These are phyloP conservation scores for Notarius quadriscutis DNA, from an alignment of 2,113 vertebrate species.

Conservation along the genomic window DNA sequence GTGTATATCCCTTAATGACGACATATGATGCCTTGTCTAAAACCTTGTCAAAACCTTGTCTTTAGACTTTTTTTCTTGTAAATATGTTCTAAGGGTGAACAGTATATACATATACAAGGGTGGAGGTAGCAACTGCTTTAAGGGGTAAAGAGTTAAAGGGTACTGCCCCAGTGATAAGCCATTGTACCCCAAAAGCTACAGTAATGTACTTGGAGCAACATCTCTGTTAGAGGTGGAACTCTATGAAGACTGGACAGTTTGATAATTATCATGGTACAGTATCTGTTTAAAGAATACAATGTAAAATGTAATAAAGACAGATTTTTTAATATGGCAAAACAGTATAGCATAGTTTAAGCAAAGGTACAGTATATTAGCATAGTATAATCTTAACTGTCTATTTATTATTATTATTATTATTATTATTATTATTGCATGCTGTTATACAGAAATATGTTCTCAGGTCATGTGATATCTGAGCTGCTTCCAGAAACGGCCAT, in stretches of 20 bases:
- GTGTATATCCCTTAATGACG: no score
- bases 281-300: not conserved
- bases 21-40: no score
- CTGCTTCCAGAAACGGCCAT: conserved; percentile 43
- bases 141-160: no score
- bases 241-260: not conserved
- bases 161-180: no score
- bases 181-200: no score
- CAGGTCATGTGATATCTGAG: conserved; percentile 43
- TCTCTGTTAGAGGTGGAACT: not conserved
- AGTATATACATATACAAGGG: no score
- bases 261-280: not conserved
- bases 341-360: not conserved
- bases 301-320: not conserved
- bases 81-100: no score
- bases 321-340: not conserved
- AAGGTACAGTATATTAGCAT: not conserved
- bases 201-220: not conserved
- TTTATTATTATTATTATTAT: not conserved
- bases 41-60: no score
- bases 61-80: no score
- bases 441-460: not conserved
- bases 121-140: no score
- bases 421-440: not conserved
- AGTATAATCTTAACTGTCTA: not conserved